Evolutionary conservation across 2,797 vertebrate genomes (phyloP).

Genomic region (Myripristis murdjan): DNA sequence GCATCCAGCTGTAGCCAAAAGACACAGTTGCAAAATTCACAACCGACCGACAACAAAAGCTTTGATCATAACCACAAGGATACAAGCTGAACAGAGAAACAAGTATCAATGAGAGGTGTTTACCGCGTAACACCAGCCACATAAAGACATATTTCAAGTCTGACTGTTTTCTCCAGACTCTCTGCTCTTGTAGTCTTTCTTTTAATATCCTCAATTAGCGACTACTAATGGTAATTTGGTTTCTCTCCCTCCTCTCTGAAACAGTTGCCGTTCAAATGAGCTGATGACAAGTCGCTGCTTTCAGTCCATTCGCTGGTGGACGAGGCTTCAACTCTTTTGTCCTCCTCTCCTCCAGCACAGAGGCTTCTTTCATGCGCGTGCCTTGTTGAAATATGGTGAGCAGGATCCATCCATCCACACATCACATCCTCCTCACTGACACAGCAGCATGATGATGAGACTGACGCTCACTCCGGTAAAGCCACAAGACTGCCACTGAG

Average conservation of each 20-base stretch:
- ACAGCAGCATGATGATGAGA: conserved; percentile 15
- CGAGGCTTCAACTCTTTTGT: conserved; percentile 1
- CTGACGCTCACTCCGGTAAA: neutral
- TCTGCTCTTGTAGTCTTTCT: neutral
- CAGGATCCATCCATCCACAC: conserved; percentile 30
- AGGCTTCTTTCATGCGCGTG: conserved; percentile 39
- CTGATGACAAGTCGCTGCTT: conserved; percentile 28
- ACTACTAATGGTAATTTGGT: neutral
- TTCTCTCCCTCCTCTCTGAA: too few species aligned
- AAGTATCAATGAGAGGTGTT: neutral
- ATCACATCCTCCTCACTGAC: conserved; percentile 35
- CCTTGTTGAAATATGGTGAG: conserved; percentile 16
- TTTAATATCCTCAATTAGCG: neutral
- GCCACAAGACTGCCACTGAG: conserved; percentile 23
- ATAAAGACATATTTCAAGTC: neutral
- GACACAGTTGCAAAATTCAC: neutral
- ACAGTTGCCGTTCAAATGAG: conserved; percentile 2
- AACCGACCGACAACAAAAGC: neutral
- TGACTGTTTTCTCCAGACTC: too few species aligned
- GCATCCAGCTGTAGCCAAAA: conserved; percentile 26
- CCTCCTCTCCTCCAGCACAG: conserved; percentile 36
- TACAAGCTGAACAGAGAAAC: neutral
- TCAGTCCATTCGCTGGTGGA: conserved; percentile 6
- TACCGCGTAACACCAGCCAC: too few species aligned
- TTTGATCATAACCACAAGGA: neutral